Conservation (phyloP, 2,113 vertebrate species). For the Ptilonorhynchus violaceus region DNA sequence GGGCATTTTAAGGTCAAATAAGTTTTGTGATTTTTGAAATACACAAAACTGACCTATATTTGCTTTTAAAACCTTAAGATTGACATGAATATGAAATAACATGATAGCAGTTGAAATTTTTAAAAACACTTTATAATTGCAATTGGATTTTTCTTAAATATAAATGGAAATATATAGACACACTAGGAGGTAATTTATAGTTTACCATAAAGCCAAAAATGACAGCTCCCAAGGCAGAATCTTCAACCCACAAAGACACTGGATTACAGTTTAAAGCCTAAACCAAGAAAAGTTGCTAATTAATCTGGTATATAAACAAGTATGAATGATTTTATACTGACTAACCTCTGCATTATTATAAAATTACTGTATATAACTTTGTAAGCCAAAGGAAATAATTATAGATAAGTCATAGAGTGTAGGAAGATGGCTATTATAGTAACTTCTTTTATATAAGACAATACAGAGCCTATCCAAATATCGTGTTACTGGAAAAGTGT, state of each 20-base stretch:
- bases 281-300: background rate
- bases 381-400: background rate
- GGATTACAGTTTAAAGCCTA: background rate
- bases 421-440: background rate
- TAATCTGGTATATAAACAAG: background rate
- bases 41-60: background rate
- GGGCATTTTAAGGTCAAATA: background rate
- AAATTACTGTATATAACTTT: background rate
- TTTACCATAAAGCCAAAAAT: background rate
- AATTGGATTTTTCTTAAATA: background rate
- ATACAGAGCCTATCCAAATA: background rate
- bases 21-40: background rate
- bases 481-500: constrained; percentile 22
- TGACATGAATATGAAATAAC: background rate
- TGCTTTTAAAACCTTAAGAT: background rate
- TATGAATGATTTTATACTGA: background rate
- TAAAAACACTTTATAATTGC: background rate
- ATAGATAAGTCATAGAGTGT: background rate
- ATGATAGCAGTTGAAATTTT: background rate
- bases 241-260: background rate
- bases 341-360: background rate
- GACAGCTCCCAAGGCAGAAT: background rate
- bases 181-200: background rate
- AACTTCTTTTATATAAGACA: background rate
- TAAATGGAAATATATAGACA: background rate